phyloP scores from a whole-genome alignment of 2,797 vertebrate genomes.

The Enteromius paludinosus region DNA sequence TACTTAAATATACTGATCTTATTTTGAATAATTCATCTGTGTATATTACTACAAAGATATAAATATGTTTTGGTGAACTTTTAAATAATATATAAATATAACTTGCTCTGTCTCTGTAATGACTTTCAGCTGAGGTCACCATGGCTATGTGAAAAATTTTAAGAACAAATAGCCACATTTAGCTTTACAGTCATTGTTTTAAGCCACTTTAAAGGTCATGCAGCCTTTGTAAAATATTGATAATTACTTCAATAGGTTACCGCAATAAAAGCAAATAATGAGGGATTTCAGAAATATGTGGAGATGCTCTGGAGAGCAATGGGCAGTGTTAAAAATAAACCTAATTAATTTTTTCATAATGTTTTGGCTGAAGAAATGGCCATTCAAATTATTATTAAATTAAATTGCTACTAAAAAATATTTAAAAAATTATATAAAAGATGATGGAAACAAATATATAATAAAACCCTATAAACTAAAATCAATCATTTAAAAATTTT shows the following conservation, averaged over 20 bases:
- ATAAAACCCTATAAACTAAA: not conserved
- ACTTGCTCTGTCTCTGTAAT: constrained; percentile 1
- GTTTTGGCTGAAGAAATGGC: too few species aligned
- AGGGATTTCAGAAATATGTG: not conserved
- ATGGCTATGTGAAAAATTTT: not conserved
- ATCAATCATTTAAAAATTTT: not conserved
- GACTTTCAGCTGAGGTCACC: not conserved
- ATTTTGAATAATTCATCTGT: not conserved
- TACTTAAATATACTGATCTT: not conserved
- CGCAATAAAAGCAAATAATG: not conserved
- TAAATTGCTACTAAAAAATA: too few species aligned
- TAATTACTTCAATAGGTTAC: constrained; percentile 5
- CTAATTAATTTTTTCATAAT: too few species aligned
- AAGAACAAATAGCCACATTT: not conserved
- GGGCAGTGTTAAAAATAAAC: too few species aligned
- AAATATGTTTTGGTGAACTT: not conserved
- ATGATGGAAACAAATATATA: too few species aligned
- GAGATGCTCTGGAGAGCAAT: not conserved
- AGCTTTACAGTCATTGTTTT: not conserved
- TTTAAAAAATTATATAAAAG: too few species aligned
- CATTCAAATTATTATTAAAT: too few species aligned
- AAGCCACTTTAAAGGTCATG: constrained; percentile 1
- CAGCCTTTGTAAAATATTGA: not conserved
- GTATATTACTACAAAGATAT: not conserved
- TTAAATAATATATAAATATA: not conserved